Base-by-base conservation (phyloP, 1,140 invertebrate species). In the Watersipora subatra region DNA sequence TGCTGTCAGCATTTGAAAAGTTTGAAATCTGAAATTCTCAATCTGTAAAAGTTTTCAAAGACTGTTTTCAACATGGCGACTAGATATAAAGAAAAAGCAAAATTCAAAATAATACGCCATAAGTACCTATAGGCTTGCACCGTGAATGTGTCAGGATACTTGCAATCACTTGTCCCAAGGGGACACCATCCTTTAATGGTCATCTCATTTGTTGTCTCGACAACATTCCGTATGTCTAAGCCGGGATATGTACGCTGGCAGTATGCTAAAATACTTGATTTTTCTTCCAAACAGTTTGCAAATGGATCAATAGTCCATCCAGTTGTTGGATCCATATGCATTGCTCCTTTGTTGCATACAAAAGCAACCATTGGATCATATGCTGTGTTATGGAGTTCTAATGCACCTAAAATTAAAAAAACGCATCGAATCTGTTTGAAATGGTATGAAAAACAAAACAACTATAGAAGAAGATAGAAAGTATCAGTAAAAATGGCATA, bases 291-390 rank as follows among this genome's bases (percentile, higher is more conserved):
- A 46, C 34, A 46, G n/a, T 46, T n/a, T 12, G n/a, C 34, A n/a
- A 12, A n/a, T 12, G 34, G n/a, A n/a, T 46, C 34, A 46, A n/a
- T n/a, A 46, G 7, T 46, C 34, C 34, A 46, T 46, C 34, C 34
- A 46, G n/a, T n/a, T 12, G 34, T 46, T 12, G 34, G 34, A n/a
- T 46, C 34, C 34, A 46, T 89, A 83, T 92, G 93, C 81, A 78
- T 76, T n/a, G 76, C 72, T 59, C 76, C 73, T 56, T 73, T 73
- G 62, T 73, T 71, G 67, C 77, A 79, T 46, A 76, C 69, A 57
- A 76, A 79, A 7, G 77, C 76, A 1, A 79, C 75, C 72, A 73
- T 75, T 27, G 75, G 75, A 46, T 77, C 74, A 73, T 68, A 73
- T 64, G 34, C 7, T 46, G 7, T 46, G 34, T n/a, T n/a, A 12